Percentiles rank a stretch among this genome's conserved stretches.
Evolutionary conservation across 2,113 vertebrate species (phyloP).

Genomic region (Oreochromis aureus): DNA sequence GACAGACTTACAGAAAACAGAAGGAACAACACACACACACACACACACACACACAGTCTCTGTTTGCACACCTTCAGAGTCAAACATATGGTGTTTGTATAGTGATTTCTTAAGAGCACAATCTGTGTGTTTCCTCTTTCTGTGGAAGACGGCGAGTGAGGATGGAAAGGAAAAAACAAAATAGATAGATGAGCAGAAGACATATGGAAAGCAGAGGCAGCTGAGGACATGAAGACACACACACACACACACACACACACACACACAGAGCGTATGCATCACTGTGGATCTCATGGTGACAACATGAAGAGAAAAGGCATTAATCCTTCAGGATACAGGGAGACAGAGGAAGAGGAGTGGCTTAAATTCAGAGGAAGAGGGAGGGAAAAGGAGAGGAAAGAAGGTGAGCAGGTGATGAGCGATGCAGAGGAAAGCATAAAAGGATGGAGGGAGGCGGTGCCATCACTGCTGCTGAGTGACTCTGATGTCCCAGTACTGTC

Average conservation of each 20-base stretch:
- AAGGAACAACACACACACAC: background rate
- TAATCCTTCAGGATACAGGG: background rate
- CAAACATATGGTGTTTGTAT: constrained; percentile 29
- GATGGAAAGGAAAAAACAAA: background rate
- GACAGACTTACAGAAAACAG: background rate
- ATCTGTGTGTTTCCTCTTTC: background rate
- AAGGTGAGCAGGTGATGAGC: background rate
- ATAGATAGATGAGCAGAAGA: background rate
- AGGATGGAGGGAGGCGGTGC: background rate
- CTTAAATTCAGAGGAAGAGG: background rate
- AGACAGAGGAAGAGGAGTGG: background rate
- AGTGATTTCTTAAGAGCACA: constrained; percentile 27
- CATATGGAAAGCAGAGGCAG: background rate
- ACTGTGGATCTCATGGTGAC: background rate
- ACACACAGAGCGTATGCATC: background rate
- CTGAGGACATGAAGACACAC: background rate
- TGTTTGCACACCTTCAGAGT: constrained; percentile 29
- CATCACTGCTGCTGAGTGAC: background rate
- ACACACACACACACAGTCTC: background rate
- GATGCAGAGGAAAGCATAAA: background rate
- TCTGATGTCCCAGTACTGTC: background rate
- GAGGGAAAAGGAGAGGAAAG: background rate
- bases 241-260: background rate
- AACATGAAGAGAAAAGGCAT: background rate
- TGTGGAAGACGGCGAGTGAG: background rate